These are phyloP conservation scores for Tapirus indicus DNA, from an alignment of 2,797 vertebrate genomes.

Conservation along the genomic window DNA sequence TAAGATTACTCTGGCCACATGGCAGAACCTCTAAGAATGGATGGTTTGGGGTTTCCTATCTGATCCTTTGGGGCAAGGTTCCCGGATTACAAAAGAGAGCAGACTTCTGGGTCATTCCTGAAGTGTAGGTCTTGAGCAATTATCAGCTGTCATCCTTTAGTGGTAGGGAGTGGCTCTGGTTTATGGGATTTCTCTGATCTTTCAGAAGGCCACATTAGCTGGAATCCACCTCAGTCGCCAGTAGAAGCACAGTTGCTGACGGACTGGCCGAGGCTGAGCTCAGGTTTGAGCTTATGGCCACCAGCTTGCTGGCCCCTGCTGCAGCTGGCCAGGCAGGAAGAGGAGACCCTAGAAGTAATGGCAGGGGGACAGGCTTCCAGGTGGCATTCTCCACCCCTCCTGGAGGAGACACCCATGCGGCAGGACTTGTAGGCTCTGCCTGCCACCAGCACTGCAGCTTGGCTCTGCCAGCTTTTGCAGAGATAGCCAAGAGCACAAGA, in stretches of 20 bases:
- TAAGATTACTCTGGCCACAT: not conserved
- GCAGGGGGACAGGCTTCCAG: not conserved
- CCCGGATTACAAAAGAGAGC: constrained; percentile 16
- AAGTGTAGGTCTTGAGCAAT: not conserved
- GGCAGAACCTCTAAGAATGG: constrained; percentile 27
- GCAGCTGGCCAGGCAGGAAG: not conserved
- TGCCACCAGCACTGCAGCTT: not conserved
- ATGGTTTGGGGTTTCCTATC: not conserved
- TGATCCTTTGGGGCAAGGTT: constrained; percentile 36
- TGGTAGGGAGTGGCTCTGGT: not conserved
- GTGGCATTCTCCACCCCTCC: not conserved
- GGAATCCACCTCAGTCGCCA: not conserved
- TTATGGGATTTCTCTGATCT: not conserved
- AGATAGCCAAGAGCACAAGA: not conserved
- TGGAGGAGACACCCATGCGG: accelerated
- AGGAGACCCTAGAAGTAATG: not conserved
- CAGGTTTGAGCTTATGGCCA: not conserved
- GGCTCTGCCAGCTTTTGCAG: not conserved
- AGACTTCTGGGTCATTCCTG: not conserved
- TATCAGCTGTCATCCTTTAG: not conserved
- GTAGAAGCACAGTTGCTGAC: not conserved
- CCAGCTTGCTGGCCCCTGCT: not conserved
- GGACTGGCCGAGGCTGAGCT: not conserved
- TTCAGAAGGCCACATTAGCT: not conserved
- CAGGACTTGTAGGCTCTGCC: not conserved